Conservation (phyloP, 2,113 vertebrate species). For the Cynocephalus volans region DNA sequence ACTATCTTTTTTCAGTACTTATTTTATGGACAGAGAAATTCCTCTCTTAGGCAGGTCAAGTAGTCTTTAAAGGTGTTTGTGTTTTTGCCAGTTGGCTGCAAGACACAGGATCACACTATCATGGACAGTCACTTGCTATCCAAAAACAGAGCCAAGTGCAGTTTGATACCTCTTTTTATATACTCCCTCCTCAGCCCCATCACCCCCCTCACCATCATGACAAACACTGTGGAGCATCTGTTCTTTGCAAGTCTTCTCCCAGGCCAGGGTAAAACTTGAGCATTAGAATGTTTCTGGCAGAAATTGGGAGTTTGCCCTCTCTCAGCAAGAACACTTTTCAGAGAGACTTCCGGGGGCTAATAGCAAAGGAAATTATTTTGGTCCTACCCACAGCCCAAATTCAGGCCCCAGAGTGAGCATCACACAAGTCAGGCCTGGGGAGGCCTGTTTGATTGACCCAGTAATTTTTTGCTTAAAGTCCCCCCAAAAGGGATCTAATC, state of each 20-base stretch:
- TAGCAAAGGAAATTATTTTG: constrained; percentile 15
- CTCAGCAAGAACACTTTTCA: neutral
- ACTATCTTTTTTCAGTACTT: neutral
- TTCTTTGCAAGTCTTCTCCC: neutral
- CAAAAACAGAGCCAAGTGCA: neutral
- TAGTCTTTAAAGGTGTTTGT: neutral
- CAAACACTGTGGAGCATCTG: neutral
- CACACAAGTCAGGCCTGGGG: neutral
- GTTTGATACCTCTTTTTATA: neutral
- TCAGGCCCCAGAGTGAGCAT: neutral
- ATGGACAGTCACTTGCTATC: neutral
- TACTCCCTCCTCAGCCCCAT: neutral
- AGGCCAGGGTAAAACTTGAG: neutral
- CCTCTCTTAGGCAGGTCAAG: constrained; percentile 8
- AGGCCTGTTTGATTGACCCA: neutral
- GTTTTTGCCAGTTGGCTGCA: constrained; percentile 29
- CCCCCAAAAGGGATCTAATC: neutral
- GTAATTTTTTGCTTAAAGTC: neutral
- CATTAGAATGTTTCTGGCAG: neutral
- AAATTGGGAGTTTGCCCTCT: neutral
- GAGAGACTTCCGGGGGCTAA: constrained; percentile 14
- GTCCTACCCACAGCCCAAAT: neutral
- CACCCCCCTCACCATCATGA: neutral
- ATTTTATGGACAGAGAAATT: neutral
- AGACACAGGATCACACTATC: constrained; percentile 31